A percentile compares a stretch with the other conserved stretches of the same genome.
Conservation (phyloP, 2,888 invertebrate species). For the Cheiracanthium punctorium region DNA sequence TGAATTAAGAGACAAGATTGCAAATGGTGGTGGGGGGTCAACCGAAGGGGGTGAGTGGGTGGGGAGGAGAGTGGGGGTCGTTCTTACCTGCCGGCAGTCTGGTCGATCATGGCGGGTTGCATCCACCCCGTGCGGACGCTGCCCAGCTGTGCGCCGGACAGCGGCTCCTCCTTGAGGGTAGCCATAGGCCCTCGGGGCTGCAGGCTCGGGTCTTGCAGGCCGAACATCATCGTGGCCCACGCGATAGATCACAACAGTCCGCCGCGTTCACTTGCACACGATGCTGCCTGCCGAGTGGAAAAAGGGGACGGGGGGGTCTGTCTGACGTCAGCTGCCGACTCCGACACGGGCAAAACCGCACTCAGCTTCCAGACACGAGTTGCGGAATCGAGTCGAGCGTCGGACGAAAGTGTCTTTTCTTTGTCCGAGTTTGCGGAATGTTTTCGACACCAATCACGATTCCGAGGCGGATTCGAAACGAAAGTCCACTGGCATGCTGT, state of each 20-base stretch:
- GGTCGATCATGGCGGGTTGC: constrained; percentile 72
- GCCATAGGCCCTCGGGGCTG: constrained; percentile 71
- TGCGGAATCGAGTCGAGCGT: constrained; percentile 22
- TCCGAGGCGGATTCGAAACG: not conserved
- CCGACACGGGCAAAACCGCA: constrained; percentile 26
- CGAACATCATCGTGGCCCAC: constrained; percentile 70
- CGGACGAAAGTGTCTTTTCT: not conserved
- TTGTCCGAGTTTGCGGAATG: not conserved
- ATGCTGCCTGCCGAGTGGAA: constrained; percentile 37
- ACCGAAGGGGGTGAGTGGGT: not conserved
- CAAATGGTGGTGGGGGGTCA: not conserved
- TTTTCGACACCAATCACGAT: not conserved
- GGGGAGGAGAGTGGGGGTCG: not conserved
- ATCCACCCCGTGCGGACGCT: constrained; percentile 71
- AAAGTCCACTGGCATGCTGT: not conserved
- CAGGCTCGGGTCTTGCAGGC: constrained; percentile 68
- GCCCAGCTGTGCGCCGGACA: constrained; percentile 68
- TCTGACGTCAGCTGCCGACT: constrained; percentile 55
- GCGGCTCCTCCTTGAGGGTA: constrained; percentile 72
- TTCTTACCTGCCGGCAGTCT: constrained; percentile 70
- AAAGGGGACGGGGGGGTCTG: constrained; percentile 59
- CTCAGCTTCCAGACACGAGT: constrained; percentile 36
- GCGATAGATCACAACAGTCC: constrained; percentile 64
- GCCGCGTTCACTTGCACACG: constrained; percentile 37
- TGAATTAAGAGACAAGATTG: not conserved